Evolutionary conservation across 1,140 invertebrate genomes (phyloP), one percentile per base, ranked within the genome.

Genomic region (Hirudo medicinalis): DNA sequence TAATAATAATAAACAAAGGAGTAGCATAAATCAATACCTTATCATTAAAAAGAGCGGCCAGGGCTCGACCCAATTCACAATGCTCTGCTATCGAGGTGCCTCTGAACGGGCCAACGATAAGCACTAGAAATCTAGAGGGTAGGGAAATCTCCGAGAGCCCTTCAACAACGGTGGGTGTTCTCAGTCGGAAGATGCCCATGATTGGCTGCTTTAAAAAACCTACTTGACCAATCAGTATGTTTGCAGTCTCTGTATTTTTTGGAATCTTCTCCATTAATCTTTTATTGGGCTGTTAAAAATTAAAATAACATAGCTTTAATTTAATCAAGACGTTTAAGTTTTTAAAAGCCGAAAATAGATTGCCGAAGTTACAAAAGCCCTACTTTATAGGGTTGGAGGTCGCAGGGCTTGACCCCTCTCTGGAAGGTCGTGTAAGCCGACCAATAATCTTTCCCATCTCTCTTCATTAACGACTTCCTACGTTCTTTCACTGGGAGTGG

Each of bases 61-160:
- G 74, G 0, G 79, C 78, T 69, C 82, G 73, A n/a, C 82, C 80
- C 20, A 81, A 73, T 73, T 82, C 78, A 27, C 69, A 72, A 40
- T 66, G 72, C 77, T 90, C 89, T 69, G 88, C 87, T 60, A 74
- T 73, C 71, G 87, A 85, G 54, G 88, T 87, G 88, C 90, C 76
- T 85, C 85, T 71, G 27, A 69, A 49, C n/a, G 96, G 95, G 32
- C 94, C 94, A 19, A 99, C 85, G 75, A 97, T 84, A 36, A 99
- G 86, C 79, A 80, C 80, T 20, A 83, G 66, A 71, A 83, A 82
- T 49, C 69, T 40, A 13, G 69, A 11, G 4, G 79, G 78, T 57
- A 80, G 74, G 4, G 78, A 75, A 57, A 83, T 77, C 75, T 83
- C 82, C 0, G 78, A 78, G 19, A 83, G 73, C 70, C 80, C 79